Evolutionary conservation across 2,888 invertebrate genomes (phyloP).

Genomic region (Harmothoe impar): DNA sequence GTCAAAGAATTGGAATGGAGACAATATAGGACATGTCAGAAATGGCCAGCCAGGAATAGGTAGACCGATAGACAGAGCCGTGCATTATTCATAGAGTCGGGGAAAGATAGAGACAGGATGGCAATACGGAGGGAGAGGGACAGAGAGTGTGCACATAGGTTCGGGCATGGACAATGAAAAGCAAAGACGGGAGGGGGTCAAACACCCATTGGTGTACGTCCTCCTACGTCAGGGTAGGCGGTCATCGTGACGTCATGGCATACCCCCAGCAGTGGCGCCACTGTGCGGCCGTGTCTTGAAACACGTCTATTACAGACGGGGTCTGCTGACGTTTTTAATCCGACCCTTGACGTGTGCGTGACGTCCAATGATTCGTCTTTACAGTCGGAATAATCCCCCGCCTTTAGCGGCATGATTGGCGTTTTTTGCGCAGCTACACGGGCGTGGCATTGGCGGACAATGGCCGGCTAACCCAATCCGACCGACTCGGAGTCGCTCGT

Average conservation of each 20-base stretch:
- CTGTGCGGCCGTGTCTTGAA: not conserved
- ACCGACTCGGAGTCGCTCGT: not conserved
- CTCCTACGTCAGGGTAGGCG: no score
- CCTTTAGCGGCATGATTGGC: conserved; percentile 8
- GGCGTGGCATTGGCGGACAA: not conserved
- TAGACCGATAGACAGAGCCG: no score
- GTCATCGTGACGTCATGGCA: not conserved
- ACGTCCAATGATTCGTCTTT: conserved; percentile 16
- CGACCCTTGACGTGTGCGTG: conserved; percentile 12
- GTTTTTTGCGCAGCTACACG: not conserved
- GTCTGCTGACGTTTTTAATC: not conserved
- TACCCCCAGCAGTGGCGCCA: not conserved
- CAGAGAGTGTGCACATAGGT: no score
- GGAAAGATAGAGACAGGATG: no score
- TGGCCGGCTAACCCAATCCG: conserved; percentile 17
- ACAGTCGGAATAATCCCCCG: not conserved
- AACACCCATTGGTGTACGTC: no score
- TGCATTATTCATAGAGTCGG: no score
- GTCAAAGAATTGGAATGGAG: no score
- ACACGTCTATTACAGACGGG: not conserved
- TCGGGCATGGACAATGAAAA: no score
- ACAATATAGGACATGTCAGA: no score
- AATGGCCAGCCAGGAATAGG: no score
- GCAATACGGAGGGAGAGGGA: no score
- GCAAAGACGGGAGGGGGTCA: no score